Evolutionary conservation across 1,140 invertebrate genomes (phyloP).

Genomic region (Nautilus pompilius): DNA sequence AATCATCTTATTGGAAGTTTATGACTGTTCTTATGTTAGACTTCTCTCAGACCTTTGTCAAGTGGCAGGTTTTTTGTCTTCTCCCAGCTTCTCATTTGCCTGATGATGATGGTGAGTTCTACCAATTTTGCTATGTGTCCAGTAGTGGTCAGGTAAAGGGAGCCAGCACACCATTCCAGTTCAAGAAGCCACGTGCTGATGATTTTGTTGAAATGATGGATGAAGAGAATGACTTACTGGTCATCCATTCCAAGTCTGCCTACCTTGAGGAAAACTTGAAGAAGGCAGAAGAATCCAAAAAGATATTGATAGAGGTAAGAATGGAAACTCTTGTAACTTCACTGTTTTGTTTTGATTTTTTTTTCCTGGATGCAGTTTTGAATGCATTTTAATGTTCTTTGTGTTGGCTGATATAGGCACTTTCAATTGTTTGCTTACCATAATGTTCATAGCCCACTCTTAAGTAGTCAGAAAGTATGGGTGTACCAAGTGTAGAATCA

Average conservation of each 20-base stretch:
- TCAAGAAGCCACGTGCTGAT: constrained; percentile 38
- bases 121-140: constrained; percentile 55
- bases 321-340: not conserved
- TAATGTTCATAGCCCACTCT: not conserved
- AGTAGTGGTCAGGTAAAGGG: constrained; percentile 46
- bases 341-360: not conserved
- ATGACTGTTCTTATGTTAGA: too few species aligned
- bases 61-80: constrained; percentile 11
- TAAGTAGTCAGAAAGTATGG: not conserved
- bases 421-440: not conserved
- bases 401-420: not conserved
- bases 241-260: constrained; percentile 39
- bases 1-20: too few species aligned
- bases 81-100: constrained; percentile 46
- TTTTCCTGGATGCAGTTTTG: not conserved
- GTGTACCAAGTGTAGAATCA: not conserved
- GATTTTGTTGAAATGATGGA: constrained; percentile 52
- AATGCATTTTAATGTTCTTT: not conserved
- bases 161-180: constrained; percentile 55
- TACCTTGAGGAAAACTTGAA: constrained; percentile 41
- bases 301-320: constrained; percentile 25
- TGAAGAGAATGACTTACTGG: constrained; percentile 47
- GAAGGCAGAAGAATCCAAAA: constrained; percentile 23
- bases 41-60: too few species aligned
- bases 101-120: constrained; percentile 55